These are phyloP conservation scores for Gastrophryne carolinensis DNA, from an alignment of 2,797 vertebrate species.

Conservation along the genomic window DNA sequence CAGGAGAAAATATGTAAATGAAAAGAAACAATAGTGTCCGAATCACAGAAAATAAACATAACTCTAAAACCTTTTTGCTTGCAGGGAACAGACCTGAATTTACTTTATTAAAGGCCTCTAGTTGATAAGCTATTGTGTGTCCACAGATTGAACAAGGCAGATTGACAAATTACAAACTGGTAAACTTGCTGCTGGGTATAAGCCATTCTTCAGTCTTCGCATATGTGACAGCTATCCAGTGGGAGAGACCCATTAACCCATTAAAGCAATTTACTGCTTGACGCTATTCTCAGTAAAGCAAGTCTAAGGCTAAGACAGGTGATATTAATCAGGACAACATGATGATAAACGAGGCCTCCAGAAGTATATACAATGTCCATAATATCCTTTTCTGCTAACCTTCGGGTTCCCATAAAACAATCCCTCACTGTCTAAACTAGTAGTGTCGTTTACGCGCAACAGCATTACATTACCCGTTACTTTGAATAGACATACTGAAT, in stretches of 20 bases:
- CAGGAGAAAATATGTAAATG: constrained; percentile 1
- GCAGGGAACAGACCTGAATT: background rate
- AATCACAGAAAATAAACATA: background rate
- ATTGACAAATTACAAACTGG: background rate
- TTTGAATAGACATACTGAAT: too few relatives aligned
- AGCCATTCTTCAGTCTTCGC: background rate
- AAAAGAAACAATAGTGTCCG: background rate
- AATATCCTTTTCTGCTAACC: constrained; percentile 5
- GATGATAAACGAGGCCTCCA: constrained; percentile 20
- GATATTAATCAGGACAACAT: constrained; percentile 29
- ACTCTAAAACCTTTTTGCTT: background rate
- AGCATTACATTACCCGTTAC: too few relatives aligned
- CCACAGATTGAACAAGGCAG: background rate
- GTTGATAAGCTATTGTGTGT: background rate
- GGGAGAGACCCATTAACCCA: constrained; percentile 7
- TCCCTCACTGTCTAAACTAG: constrained; percentile 11
- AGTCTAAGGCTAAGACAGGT: constrained; percentile 16
- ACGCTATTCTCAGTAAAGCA: background rate
- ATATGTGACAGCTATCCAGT: background rate
- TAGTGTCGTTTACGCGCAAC: background rate
- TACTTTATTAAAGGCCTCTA: background rate
- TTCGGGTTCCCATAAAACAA: constrained; percentile 21
- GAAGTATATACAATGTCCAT: constrained; percentile 2
- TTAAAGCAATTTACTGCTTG: background rate
- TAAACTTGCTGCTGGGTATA: background rate